A percentile compares a stretch with the other conserved stretches of the same genome.
Conservation (phyloP, 2,113 vertebrate species). For the Zeus faber region DNA sequence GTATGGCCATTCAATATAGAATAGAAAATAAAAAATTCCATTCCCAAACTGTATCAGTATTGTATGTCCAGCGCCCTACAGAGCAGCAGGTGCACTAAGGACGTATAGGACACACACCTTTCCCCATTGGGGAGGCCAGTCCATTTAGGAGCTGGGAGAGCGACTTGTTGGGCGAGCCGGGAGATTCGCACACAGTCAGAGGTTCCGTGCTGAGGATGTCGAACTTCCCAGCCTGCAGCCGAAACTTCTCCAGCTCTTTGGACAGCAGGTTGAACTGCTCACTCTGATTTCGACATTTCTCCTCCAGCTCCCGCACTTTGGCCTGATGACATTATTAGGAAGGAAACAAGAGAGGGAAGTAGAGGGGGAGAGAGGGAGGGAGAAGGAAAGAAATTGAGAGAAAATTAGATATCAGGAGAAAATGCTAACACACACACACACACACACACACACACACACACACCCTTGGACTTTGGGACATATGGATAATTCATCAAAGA, state of each 20-base stretch:
- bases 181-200: slow-evolving; percentile 66
- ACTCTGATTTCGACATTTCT: slow-evolving; percentile 92
- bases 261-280: slow-evolving; percentile 97
- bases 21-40: too few relatives aligned
- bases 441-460: background rate
- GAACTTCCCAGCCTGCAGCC: slow-evolving; percentile 86
- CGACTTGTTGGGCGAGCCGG: slow-evolving; percentile 78
- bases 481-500: slow-evolving; percentile 28
- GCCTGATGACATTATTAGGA: slow-evolving; percentile 66
- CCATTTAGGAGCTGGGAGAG: slow-evolving; percentile 87
- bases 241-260: slow-evolving; percentile 89
- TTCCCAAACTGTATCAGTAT: too few relatives aligned
- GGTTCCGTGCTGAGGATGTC: slow-evolving; percentile 81
- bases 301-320: slow-evolving; percentile 95
- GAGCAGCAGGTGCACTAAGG: too few relatives aligned
- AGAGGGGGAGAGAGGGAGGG: slow-evolving; percentile 8
- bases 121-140: slow-evolving; percentile 81
- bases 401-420: too few relatives aligned
- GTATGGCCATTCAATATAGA: too few relatives aligned
- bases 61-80: too few relatives aligned
- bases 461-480: slow-evolving; percentile 11
- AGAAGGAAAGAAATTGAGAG: slow-evolving; percentile 18
- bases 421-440: slow-evolving; percentile 7
- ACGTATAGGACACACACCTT: slow-evolving; percentile 88
- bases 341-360: background rate